These are phyloP conservation scores for Chlamydotis undulata DNA, from an alignment of 2,113 vertebrate species.

Conservation along the genomic window DNA sequence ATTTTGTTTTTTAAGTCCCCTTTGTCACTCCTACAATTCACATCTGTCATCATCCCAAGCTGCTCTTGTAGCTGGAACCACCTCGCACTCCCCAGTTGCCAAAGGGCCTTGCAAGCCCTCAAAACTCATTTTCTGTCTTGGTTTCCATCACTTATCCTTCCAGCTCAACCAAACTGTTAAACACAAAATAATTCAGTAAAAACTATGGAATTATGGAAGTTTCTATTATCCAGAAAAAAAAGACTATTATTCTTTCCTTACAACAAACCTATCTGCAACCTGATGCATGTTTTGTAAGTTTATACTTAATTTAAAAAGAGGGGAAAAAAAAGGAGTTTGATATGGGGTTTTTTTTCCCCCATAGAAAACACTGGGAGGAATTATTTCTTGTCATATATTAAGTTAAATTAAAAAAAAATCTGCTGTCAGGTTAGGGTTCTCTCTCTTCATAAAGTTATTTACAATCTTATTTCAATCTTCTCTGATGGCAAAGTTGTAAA, in stretches of 20 bases:
- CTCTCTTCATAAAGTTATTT: neutral
- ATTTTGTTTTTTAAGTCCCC: neutral
- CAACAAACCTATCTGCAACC: neutral
- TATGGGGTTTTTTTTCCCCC: rapidly evolving
- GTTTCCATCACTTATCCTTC: neutral
- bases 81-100: neutral
- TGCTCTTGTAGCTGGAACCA: neutral
- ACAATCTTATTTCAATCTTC: neutral
- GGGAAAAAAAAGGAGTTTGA: neutral
- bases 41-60: neutral
- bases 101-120: neutral
- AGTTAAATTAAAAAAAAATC: neutral
- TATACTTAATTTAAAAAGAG: neutral
- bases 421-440: neutral
- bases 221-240: neutral
- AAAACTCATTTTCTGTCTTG: neutral
- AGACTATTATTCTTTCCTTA: neutral
- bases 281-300: neutral
- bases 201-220: neutral
- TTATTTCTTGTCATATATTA: neutral
- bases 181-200: neutral
- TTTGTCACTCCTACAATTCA: neutral
- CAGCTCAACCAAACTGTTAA: neutral
- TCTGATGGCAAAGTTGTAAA: neutral
- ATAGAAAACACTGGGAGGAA: neutral